Evolutionary conservation across 2,888 invertebrate genomes (phyloP), one percentile per base, ranked within the genome.

Genomic region (Zelleria hepariella): DNA sequence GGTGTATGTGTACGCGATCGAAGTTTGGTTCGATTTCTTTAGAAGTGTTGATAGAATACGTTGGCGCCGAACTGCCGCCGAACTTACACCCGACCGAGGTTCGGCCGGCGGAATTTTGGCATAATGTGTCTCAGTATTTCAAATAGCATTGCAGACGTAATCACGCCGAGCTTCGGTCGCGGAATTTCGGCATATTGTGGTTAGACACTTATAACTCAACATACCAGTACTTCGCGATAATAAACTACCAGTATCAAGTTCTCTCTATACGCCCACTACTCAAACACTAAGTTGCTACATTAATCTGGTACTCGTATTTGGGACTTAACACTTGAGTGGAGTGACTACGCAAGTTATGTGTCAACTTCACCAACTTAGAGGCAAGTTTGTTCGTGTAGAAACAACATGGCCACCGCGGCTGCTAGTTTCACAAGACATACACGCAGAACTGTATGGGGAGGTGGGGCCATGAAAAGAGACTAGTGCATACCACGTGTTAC

Each of bases 311-410:
- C 32, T 42, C 32, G 32, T 42, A 42, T 42, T 42, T 42, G 32
- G 32, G 15, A 42, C 32, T 42, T 42, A 42, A 53, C 53, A 25
- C 53, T 23, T 24, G 53, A n/a, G 6, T 25, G 24, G 25, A 53
- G 24, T 24, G n/a, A 53, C 32, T 42, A 42, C 32, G 32, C 53
- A 53, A 53, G 53, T 53, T 53, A 53, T 53, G 53, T 53, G 53
- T 53, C 53, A 53, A 53, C 53, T 53, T 53, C 23, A 53, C 53
- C 32, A 53, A 53, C 53, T 25, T 23, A 20, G 21, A 8, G n/a
- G 21, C 21, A 23, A 51, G 51, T 20, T 51, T 21, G 49, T 18
- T 49, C 20, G 51, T 21, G 51, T 23, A 51, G 51, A 51, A 42
- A 51, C 51, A 51, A 51, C 51, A 51, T 51, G 51, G 51, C 23